A percentile compares a stretch with the other conserved stretches of the same genome.
These are phyloP conservation scores for Zele albiditarsus DNA, from an alignment of 2,888 invertebrate genomes.

Conservation along the genomic window DNA sequence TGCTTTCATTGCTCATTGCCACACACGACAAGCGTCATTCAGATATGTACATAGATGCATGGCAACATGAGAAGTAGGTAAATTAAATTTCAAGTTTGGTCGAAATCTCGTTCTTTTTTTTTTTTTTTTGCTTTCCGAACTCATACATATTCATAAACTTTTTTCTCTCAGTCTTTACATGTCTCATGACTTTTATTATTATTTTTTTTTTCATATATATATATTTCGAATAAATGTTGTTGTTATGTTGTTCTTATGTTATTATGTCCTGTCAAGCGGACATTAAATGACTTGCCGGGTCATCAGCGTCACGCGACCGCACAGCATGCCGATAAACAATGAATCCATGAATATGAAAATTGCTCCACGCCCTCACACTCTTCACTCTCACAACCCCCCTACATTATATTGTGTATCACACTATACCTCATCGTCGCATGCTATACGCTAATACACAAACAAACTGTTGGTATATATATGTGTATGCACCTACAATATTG, in stretches of 20 bases:
- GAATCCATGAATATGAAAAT: conserved; percentile 68
- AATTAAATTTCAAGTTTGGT: not conserved
- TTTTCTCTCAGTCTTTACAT: no score
- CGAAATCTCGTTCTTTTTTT: not conserved
- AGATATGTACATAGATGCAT: conserved; percentile 56
- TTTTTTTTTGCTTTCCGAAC: not conserved
- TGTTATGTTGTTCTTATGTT: conserved; percentile 59
- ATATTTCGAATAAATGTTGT: conserved; percentile 39
- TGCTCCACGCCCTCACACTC: conserved; percentile 42
- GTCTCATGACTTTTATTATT: no score
- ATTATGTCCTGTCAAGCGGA: conserved; percentile 31
- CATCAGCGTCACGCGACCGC: conserved; percentile 45
- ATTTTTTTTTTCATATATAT: not conserved
- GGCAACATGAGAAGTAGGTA: conserved; percentile 47
- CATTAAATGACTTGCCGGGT: conserved; percentile 43
- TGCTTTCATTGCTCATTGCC: conserved; percentile 57
- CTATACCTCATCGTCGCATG: conserved; percentile 2
- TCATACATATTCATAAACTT: no score
- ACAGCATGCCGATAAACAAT: conserved; percentile 62
- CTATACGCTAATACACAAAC: not conserved
- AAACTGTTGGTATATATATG: not conserved
- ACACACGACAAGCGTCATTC: conserved; percentile 59
- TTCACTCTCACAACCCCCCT: not conserved
- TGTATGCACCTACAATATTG: conserved; percentile 10
- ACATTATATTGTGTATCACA: not conserved